phyloP scores from a whole-genome alignment of 2,113 vertebrate species.

The Mystacornis crossleyi region DNA sequence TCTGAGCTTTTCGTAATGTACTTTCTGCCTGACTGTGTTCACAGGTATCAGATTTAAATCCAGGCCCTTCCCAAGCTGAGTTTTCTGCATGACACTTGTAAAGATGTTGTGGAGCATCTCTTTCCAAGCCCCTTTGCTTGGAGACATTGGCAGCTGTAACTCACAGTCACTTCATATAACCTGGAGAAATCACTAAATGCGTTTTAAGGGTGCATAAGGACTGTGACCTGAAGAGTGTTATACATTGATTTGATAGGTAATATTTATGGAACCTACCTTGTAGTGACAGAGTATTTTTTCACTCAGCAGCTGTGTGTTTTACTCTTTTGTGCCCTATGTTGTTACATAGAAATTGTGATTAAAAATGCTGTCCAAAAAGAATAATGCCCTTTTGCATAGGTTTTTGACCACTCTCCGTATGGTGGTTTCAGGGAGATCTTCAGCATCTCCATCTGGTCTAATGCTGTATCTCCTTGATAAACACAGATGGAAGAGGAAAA shows the following conservation, averaged over 20 bases:
- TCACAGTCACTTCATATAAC: not conserved
- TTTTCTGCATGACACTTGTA: not conserved
- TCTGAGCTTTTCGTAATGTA: not conserved
- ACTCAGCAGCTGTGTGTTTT: not conserved
- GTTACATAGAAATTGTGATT: not conserved
- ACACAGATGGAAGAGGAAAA: not conserved
- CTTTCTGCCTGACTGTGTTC: not conserved
- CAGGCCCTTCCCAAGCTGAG: not conserved
- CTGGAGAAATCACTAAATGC: not conserved
- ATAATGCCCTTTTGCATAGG: not conserved
- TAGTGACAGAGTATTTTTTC: not conserved
- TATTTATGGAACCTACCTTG: not conserved
- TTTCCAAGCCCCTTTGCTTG: not conserved
- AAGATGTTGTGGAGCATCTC: not conserved
- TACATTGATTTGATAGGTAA: not conserved
- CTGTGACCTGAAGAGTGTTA: not conserved
- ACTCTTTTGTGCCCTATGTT: not conserved
- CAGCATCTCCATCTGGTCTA: not conserved
- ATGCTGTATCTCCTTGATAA: not conserved
- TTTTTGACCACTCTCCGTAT: not conserved
- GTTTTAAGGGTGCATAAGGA: not conserved
- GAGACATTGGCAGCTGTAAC: not conserved
- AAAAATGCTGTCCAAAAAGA: not conserved
- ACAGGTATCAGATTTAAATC: not conserved
- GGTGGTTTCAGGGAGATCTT: not conserved